Percentiles rank a stretch among this genome's conserved stretches.
These are phyloP conservation scores for Melanotaenia parkinsoni DNA, from an alignment of 2,797 vertebrate species.

Conservation along the genomic window DNA sequence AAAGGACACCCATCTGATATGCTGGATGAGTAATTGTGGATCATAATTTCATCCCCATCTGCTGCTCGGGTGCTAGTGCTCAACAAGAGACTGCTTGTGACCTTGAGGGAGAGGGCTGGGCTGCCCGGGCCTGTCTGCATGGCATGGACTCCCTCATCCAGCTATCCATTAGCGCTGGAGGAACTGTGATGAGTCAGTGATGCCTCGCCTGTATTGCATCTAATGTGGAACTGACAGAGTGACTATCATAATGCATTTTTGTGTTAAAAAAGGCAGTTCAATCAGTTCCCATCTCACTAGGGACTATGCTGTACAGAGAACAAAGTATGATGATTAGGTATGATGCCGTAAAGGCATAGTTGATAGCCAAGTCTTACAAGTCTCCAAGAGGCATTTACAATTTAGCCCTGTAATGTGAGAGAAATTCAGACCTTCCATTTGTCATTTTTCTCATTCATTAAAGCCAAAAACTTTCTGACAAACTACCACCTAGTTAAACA, in stretches of 20 bases:
- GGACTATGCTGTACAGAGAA: conserved; percentile 11
- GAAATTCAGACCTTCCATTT: conserved; percentile 28
- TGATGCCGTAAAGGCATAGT: conserved; percentile 36
- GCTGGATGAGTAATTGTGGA: conserved; percentile 64
- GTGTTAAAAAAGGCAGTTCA: conserved; percentile 40
- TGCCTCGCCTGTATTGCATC: conserved; percentile 36
- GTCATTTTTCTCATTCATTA: conserved; percentile 28
- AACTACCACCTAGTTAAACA: conserved; percentile 36
- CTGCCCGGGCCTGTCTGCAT: conserved; percentile 40
- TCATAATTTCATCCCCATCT: conserved; percentile 71
- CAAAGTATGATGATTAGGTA: conserved; percentile 44
- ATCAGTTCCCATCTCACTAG: conserved; percentile 53
- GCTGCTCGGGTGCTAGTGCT: conserved; percentile 63
- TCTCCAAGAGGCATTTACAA: conserved; percentile 28
- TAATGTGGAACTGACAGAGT: conserved; percentile 39
- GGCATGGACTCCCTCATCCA: conserved; percentile 68
- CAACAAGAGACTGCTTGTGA: conserved; percentile 60
- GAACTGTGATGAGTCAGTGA: conserved; percentile 64
- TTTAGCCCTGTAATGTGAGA: conserved; percentile 30
- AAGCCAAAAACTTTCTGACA: conserved; percentile 35
- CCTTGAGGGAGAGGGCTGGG: conserved; percentile 56
- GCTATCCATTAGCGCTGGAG: conserved; percentile 67
- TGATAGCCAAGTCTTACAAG: conserved; percentile 28
- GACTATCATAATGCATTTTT: conserved; percentile 32
- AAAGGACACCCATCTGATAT: conserved; percentile 47